Base-by-base conservation (phyloP, 2,888 invertebrate species). In the Ochropleura plecta region DNA sequence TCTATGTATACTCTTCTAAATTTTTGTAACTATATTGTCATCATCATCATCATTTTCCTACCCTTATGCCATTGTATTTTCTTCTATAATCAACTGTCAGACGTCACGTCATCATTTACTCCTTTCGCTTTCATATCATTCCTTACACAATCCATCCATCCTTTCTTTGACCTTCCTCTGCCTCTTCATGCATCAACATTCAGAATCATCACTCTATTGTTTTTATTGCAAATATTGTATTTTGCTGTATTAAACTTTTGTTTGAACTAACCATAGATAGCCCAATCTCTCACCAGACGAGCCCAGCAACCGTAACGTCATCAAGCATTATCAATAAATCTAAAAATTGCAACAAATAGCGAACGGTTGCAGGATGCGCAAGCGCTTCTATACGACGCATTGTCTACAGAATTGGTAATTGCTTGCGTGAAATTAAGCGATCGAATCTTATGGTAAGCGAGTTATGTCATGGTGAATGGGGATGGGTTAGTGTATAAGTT, bases 331-430 rank as follows among this genome's bases (percentile, higher is more conserved):
- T 79, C 69, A 76, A 84, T 84, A 74, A 59, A 85, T 84, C 85
- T 81, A 72, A 30, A 72, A 68, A 74, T 76, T 73, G 72, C 81
- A 76, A 59, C 74, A 74, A 72, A 78, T 67, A 60, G 68, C 12
- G 30, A 30, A 60, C 20, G 40, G 46, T 57, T n/a, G 53, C 5
- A 7, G 12, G 67, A 80, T 85, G 75, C 75, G 59, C 84, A 79
- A 85, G 63, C 63, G 71, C 80, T 40, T 42, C 68, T 84, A 71
- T 82, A 85, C 78, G 86, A 83, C 57, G 75, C 67, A 85, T 85
- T 85, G 86, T 85, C 84, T 79, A 46, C 70, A 30, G 84, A 81
- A 86, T 86, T 69, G 86, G 84, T 85, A 86, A 85, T 83, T 73
- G 75, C 62, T 67, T 51, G 83, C 83, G 81, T 79, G 78, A 83